phyloP scores from a whole-genome alignment of 2,888 invertebrate genomes.

The Ophion costatus region DNA sequence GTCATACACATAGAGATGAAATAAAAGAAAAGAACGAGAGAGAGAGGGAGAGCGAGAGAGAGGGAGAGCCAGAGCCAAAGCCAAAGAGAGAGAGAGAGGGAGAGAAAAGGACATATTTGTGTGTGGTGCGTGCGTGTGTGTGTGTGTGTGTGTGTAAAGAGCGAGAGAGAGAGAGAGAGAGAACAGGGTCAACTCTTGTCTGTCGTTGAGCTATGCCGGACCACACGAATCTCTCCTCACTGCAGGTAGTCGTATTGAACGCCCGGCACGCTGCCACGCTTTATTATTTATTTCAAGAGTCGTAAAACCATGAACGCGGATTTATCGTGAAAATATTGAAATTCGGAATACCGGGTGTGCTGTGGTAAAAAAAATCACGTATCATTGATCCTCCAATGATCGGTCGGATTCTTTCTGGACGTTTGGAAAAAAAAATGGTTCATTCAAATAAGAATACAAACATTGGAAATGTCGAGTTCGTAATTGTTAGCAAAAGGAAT shows the following conservation, averaged over 20 bases:
- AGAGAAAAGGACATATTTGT: not conserved
- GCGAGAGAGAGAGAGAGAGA: slow-evolving; percentile 8
- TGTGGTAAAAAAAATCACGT: slow-evolving; percentile 16
- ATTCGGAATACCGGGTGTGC: slow-evolving; percentile 75
- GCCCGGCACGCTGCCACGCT: slow-evolving; percentile 60
- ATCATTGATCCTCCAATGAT: slow-evolving; percentile 21
- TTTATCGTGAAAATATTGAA: slow-evolving; percentile 82
- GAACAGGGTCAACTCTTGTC: slow-evolving; percentile 31
- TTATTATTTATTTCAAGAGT: slow-evolving; percentile 80
- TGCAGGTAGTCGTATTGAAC: slow-evolving; percentile 64
- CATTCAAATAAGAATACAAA: no score
- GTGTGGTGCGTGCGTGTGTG: no score
- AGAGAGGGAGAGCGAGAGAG: not conserved
- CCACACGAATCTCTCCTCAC: slow-evolving; percentile 55
- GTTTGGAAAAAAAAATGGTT: no score
- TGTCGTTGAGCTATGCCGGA: slow-evolving; percentile 28
- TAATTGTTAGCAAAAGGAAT: no score
- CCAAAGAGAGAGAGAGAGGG: slow-evolving; percentile 14
- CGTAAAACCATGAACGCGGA: slow-evolving; percentile 78
- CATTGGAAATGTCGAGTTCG: no score
- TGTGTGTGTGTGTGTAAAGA: no score
- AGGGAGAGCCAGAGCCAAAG: slow-evolving; percentile 20
- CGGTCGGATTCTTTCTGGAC: no score
- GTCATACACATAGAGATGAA: slow-evolving; percentile 54
- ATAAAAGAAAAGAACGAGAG: slow-evolving; percentile 25